Conservation (phyloP, 2,888 invertebrate species). For the Lapara coniferarum region DNA sequence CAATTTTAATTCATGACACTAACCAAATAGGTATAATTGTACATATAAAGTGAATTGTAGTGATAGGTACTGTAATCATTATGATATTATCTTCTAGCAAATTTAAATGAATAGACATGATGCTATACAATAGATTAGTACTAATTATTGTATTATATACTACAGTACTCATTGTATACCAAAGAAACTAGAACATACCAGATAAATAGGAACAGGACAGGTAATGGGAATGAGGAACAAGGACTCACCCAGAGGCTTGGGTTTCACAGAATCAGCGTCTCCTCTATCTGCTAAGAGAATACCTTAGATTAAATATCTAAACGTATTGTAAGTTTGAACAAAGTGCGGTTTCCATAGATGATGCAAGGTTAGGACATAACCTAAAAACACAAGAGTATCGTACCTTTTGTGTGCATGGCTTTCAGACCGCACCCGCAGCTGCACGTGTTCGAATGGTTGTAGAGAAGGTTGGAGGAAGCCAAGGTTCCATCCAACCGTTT, state of each 20-base stretch:
- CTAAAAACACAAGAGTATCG: conserved; percentile 51
- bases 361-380: conserved; percentile 68
- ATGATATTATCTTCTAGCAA: too few relatives aligned
- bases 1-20: too few relatives aligned
- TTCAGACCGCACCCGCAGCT: conserved; percentile 87
- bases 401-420: conserved; percentile 89
- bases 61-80: too few relatives aligned
- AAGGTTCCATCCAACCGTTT: conserved; percentile 65
- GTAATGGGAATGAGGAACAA: conserved; percentile 36
- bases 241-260: conserved; percentile 74
- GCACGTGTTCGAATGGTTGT: conserved; percentile 85
- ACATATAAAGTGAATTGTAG: too few relatives aligned
- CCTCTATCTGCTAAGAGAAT: conserved; percentile 59
- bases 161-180: not conserved
- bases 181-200: conserved; percentile 25
- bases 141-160: too few relatives aligned
- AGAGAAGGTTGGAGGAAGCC: conserved; percentile 66
- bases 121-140: too few relatives aligned
- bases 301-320: conserved; percentile 24
- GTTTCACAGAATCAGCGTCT: conserved; percentile 48
- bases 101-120: too few relatives aligned
- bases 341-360: conserved; percentile 46
- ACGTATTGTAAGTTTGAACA: not conserved
- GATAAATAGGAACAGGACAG: conserved; percentile 33
- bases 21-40: too few relatives aligned